Base-by-base conservation (phyloP, 30 jellyfish, hydroid and myxozoan genomes). In the Mastigias papua region DNA sequence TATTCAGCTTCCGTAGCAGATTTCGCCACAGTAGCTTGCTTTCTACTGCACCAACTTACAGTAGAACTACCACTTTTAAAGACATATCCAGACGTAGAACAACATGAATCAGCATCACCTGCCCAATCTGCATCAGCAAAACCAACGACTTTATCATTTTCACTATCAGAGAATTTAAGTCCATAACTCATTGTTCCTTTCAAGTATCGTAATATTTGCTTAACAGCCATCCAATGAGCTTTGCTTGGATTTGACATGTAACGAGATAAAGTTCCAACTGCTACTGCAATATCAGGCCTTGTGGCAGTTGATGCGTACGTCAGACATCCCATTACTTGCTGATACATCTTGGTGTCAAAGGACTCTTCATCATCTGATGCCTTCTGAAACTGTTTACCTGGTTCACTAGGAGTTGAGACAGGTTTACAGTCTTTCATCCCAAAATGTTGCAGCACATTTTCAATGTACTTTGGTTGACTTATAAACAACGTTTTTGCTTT, bases 351-450 rank as follows among this genome's bases (percentile, higher is more conserved):
- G 35, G 62, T 21, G 29, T 87, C 88, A 37, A 66, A 42, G 62
- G 84, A 42, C 42, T 64, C 87, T 76, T 87, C 91, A 65, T 87
- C 87, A 76, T 37, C 84, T 32, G 86, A 34, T 50, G 25, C 22
- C 37, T 77, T 87, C 23, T 66, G 61, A 77, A 86, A 61, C 79
- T 42, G 58, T 64, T 34, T 67, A n/a, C 91, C 91, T 32, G 86
- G 71, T 48, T 86, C 91, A 0, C 66, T 21, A 26, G 96, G 91
- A 25, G 91, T 87, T 42, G 93, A 61, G 58, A 80, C 84, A 2
- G 89, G 87, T 58, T 79, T 80, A 30, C 86, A 89, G 46, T 78
- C 97, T 23, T 80, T 34, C 97, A 89, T 80, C 69, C 90, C 94
- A 78, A 86, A 79, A 25, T 84, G 33, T 73, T 87, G 54, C 82